Evolutionary conservation across 1,140 invertebrate species (phyloP).

Genomic region (Drosophila gunungcola): DNA sequence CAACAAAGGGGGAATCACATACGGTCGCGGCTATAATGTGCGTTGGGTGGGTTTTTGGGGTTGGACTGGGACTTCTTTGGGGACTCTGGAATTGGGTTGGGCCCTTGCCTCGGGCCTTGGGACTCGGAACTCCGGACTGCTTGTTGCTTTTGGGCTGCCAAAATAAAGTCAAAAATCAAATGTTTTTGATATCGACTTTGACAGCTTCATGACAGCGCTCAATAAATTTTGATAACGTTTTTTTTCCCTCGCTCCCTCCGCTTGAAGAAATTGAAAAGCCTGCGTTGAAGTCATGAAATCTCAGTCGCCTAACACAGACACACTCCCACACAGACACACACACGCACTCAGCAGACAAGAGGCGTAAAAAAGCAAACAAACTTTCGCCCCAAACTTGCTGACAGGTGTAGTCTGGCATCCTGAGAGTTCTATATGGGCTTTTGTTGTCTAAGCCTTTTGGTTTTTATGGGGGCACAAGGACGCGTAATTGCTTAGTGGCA

Average conservation of each 20-base stretch:
- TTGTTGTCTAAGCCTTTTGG: conserved; percentile 67
- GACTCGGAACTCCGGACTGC: conserved; percentile 27
- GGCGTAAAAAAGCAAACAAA: conserved; percentile 64
- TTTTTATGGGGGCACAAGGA: conserved; percentile 62
- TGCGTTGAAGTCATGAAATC: conserved; percentile 61
- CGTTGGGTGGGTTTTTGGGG: conserved; percentile 21
- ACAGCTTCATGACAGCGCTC: conserved; percentile 84
- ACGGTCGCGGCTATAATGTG: conserved; percentile 64
- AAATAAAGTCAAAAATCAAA: conserved; percentile 84
- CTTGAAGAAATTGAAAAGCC: conserved; percentile 62
- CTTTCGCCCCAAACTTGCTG: conserved; percentile 53
- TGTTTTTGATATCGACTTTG: conserved; percentile 84
- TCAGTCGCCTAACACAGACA: conserved; percentile 40
- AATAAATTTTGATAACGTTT: conserved; percentile 82
- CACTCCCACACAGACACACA: conserved; percentile 10
- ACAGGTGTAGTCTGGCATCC: conserved; percentile 54
- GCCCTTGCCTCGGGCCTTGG: conserved; percentile 12
- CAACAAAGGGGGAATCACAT: conserved; percentile 61
- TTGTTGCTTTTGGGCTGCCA: conserved; percentile 71
- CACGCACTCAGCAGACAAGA: conserved; percentile 8
- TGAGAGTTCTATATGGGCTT: conserved; percentile 13
- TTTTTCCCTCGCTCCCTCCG: conserved; percentile 9
- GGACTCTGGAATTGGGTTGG: conserved; percentile 20
- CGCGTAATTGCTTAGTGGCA: conserved; percentile 68
- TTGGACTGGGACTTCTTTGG: conserved; percentile 17